Base-by-base conservation (phyloP, 2,888 invertebrate genomes). In the Rhagonycha lutea region DNA sequence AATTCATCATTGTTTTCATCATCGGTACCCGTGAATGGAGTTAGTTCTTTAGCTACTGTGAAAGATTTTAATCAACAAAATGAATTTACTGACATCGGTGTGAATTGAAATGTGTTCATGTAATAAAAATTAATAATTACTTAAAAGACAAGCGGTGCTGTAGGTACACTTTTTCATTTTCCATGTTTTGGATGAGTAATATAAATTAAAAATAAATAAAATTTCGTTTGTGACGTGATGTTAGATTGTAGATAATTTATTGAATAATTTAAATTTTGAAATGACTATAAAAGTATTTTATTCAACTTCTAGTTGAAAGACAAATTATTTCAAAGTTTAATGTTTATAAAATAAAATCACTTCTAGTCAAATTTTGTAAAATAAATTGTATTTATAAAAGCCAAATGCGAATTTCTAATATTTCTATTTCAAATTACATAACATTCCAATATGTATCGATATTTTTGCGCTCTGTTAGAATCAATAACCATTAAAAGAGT, bases 71-170 rank as follows among this genome's bases (percentile, higher is more conserved):
- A 69, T 47, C 68, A 69, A 32, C 71, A 71, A 23, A 72, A 60
- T 61, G 74, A 70, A 47, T 73, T 69, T 73, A 62, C 29, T 60
- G 69, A 69, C 24, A 63, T 65, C 12, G 73, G 61, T 73, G 61
- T 69, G 60, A 73, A 69, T 26, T 69, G 14, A 61, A 68, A 68
- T 28, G 63, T 65, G 63, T 65, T 65, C 26, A n/a, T 23, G 26
- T 14, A 24, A 65, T 65, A 65, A 65, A 65, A 65, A 47, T 47
- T 47, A 47, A 47, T 47, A 47, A 47, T 47, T 47, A n/a, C 47
- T 47, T 47, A 2, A 47, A 47, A 47, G 47, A 47, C 47, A 47
- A 47, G 47, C 47, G 47, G 47, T 47, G 47, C 47, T 47, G n/a
- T 18, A 18, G 18, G 18, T 47, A 47, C 47, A 47, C n/a, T n/a